Percentiles rank a stretch among this genome's conserved stretches.
These are phyloP conservation scores for Prosopocoilus inquinatus DNA, from an alignment of 2,888 invertebrate genomes.

Conservation along the genomic window DNA sequence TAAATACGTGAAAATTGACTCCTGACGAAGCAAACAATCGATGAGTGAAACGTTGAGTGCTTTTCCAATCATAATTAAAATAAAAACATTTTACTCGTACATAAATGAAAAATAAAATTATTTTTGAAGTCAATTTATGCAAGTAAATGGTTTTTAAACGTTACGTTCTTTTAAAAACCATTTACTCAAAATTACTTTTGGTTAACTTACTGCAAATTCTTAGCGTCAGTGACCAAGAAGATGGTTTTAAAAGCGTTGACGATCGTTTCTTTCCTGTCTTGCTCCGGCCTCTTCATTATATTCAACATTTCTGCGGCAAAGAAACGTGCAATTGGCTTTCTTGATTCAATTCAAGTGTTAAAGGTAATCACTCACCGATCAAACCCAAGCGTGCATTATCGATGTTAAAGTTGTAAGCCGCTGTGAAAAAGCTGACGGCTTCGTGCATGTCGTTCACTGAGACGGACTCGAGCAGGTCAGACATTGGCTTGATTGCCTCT, in stretches of 20 bases:
- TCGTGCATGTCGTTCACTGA: slow-evolving; percentile 80
- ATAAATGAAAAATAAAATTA: slow-evolving; percentile 15
- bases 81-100: slow-evolving; percentile 3
- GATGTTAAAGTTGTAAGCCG: slow-evolving; percentile 76
- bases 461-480: slow-evolving; percentile 70
- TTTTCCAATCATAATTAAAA: too few species aligned
- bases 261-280: slow-evolving; percentile 70
- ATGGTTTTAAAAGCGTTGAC: slow-evolving; percentile 74
- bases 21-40: background rate
- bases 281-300: slow-evolving; percentile 79
- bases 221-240: slow-evolving; percentile 59
- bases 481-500: slow-evolving; percentile 62
- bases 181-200: slow-evolving; percentile 52
- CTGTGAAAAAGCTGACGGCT: slow-evolving; percentile 84
- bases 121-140: slow-evolving; percentile 3
- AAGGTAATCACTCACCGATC: slow-evolving; percentile 38
- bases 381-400: slow-evolving; percentile 70
- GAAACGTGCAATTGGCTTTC: background rate
- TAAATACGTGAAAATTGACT: background rate
- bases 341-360: background rate
- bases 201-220: slow-evolving; percentile 25
- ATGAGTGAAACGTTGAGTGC: too few species aligned
- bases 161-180: too few species aligned
- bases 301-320: slow-evolving; percentile 60
- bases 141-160: too few species aligned